These are phyloP conservation scores for Colletes latitarsis DNA, from an alignment of 1,140 invertebrate species.

Conservation along the genomic window DNA sequence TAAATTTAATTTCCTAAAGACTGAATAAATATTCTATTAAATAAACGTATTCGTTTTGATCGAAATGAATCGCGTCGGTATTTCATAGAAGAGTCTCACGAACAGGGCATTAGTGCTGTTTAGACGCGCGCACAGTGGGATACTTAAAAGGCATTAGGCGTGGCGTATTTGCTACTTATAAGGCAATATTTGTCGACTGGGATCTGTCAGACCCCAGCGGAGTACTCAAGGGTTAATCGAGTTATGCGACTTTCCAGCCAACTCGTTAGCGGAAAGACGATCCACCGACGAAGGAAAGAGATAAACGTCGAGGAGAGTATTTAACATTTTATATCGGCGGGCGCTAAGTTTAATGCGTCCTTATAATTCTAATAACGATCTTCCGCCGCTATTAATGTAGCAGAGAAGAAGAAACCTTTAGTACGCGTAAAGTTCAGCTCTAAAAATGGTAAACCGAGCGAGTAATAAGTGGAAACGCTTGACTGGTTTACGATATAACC, in stretches of 20 bases:
- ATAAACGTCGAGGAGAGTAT: conserved; percentile 18
- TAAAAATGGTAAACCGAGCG: conserved; percentile 18
- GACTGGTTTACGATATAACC: conserved; percentile 2
- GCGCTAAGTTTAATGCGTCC: conserved; percentile 20
- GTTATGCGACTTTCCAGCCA: conserved; percentile 61
- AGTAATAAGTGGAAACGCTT: conserved; percentile 3
- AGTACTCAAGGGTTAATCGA: conserved; percentile 55
- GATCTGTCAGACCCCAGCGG: too few relatives aligned
- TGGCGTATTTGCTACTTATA: too few relatives aligned
- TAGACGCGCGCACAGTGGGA: too few relatives aligned
- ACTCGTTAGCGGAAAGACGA: conserved; percentile 57
- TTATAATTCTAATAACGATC: conserved; percentile 13
- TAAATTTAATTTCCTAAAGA: too few relatives aligned
- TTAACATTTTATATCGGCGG: conserved; percentile 38
- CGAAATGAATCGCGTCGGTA: too few relatives aligned
- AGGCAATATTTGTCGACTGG: too few relatives aligned
- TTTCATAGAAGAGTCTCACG: too few relatives aligned
- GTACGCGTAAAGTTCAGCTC: neutral
- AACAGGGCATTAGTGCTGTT: too few relatives aligned
- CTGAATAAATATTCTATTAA: too few relatives aligned
- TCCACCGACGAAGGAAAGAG: conserved; percentile 35
- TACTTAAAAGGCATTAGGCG: too few relatives aligned
- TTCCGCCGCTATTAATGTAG: neutral
- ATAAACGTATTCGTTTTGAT: too few relatives aligned
- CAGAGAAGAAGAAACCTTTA: too few relatives aligned